These are phyloP conservation scores for Paedocypris sp. DNA, from an alignment of 2,113 vertebrate species.

Conservation along the genomic window DNA sequence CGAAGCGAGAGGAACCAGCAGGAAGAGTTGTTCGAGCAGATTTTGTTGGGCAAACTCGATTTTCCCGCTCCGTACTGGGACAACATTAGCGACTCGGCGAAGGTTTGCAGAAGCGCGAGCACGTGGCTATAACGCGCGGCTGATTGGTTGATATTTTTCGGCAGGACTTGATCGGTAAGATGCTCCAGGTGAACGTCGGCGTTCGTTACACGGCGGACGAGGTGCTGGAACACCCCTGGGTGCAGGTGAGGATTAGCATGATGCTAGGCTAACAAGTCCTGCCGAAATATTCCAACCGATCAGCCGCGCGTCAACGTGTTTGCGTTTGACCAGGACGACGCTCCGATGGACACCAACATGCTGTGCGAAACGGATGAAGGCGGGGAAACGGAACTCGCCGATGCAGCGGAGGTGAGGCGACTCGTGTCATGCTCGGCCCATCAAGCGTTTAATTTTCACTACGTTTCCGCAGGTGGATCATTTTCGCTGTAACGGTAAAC, in stretches of 20 bases:
- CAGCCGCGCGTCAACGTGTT: not conserved
- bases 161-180: constrained; percentile 89
- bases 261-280: too few species aligned
- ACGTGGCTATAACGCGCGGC: not conserved
- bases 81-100: constrained; percentile 81
- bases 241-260: constrained; percentile 74
- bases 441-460: not conserved
- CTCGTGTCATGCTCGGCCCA: too few species aligned
- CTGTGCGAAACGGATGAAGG: constrained; percentile 62
- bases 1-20: constrained; percentile 94
- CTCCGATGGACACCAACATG: constrained; percentile 76
- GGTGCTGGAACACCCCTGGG: constrained; percentile 88
- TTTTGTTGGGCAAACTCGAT: constrained; percentile 86
- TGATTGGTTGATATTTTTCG: constrained; percentile 28
- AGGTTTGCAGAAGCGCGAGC: constrained; percentile 54
- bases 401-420: constrained; percentile 7
- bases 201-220: constrained; percentile 86
- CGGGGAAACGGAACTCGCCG: not conserved
- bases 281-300: too few species aligned
- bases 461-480: constrained; percentile 10
- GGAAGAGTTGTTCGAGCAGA: constrained; percentile 97
- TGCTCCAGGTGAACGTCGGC: constrained; percentile 92
- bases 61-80: constrained; percentile 98
- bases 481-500: constrained; percentile 6
- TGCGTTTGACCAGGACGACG: constrained; percentile 65